phyloP scores from a whole-genome alignment of 2,888 invertebrate genomes.

The Scaptomyza flava region DNA sequence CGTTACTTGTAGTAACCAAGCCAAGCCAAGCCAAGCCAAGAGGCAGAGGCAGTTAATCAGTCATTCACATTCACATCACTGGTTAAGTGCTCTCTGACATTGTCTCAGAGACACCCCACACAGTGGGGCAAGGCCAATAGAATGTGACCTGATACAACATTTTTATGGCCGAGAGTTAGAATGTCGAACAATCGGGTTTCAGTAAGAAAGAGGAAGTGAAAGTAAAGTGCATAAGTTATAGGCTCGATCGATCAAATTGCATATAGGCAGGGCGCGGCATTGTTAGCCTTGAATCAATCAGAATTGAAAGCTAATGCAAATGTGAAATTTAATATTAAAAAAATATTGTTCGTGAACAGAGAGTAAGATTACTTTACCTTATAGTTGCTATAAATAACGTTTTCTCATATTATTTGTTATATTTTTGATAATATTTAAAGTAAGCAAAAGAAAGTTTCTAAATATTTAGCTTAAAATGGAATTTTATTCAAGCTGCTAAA shows the following conservation, averaged over 20 bases:
- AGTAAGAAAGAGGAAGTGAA: conserved; percentile 25
- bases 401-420: no score
- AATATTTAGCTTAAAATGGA: not conserved
- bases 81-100: conserved; percentile 56
- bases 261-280: conserved; percentile 1
- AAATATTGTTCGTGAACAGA: no score
- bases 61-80: conserved; percentile 59
- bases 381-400: no score
- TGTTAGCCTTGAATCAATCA: conserved; percentile 16
- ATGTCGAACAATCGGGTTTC: conserved; percentile 3
- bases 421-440: no score
- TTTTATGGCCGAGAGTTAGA: conserved; percentile 12
- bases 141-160: conserved; percentile 12
- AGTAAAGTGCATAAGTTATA: conserved; percentile 4
- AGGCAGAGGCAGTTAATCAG: conserved; percentile 61
- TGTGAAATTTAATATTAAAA: not conserved
- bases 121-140: conserved; percentile 42
- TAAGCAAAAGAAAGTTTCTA: not conserved
- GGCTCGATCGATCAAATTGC: not conserved
- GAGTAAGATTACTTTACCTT: no score
- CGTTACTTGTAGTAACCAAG: conserved; percentile 25
- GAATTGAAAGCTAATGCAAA: conserved; percentile 6
- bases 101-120: conserved; percentile 32
- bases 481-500: not conserved
- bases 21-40: no score